These are phyloP conservation scores for Disparrhopalites patrizii DNA, from an alignment of 2,888 invertebrate genomes.

Conservation along the genomic window DNA sequence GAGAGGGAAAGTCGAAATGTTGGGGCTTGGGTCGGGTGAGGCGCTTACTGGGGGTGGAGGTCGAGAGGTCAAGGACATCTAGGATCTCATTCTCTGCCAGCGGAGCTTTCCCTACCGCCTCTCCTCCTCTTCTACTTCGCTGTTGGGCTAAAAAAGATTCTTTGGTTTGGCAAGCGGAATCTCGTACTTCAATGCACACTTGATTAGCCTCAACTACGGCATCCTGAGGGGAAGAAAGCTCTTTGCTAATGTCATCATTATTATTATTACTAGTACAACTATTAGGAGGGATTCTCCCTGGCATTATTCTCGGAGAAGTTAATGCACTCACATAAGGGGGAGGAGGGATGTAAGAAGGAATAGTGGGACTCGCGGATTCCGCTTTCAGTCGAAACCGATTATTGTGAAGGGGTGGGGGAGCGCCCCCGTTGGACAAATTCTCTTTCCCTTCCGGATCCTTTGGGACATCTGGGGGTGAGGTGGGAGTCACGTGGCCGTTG, in stretches of 20 bases:
- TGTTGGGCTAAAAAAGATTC: conserved; percentile 32
- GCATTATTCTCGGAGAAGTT: too few species aligned
- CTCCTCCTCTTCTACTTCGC: background rate
- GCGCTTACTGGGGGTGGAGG: conserved; percentile 17
- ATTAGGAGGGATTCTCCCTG: too few species aligned
- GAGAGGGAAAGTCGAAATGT: conserved; percentile 18
- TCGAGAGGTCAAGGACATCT: conserved; percentile 17
- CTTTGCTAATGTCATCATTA: conserved; percentile 14
- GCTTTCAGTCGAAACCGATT: conserved; percentile 27
- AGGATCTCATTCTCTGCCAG: conserved; percentile 37
- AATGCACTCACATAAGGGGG: conserved; percentile 33
- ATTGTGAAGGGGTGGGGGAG: too few species aligned
- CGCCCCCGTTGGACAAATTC: too few species aligned
- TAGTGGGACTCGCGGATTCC: conserved; percentile 18
- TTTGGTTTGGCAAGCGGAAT: conserved; percentile 42
- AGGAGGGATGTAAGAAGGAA: conserved; percentile 35
- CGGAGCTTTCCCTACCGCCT: conserved; percentile 32
- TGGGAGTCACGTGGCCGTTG: background rate
- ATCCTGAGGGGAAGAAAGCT: conserved; percentile 11
- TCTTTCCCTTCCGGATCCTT: conserved; percentile 10
- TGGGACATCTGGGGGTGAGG: background rate
- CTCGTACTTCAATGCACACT: conserved; percentile 39
- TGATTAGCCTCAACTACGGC: conserved; percentile 18
- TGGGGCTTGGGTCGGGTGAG: conserved; percentile 9
- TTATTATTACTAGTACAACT: conserved; percentile 2